Conservation (phyloP, 2,113 vertebrate genomes). For the Burhinus oedicnemus region DNA sequence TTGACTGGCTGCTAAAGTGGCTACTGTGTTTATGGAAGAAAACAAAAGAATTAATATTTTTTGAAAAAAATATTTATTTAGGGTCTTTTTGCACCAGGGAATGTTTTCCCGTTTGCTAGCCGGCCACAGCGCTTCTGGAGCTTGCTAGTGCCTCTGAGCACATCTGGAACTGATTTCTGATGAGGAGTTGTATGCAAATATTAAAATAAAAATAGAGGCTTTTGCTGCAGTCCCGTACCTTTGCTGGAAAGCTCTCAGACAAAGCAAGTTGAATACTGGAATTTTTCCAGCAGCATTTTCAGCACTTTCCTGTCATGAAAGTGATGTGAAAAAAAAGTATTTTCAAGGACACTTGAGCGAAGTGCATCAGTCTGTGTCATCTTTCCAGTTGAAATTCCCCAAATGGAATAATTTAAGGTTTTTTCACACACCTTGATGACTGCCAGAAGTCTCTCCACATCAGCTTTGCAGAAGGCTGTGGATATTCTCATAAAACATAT, state of each 20-base stretch:
- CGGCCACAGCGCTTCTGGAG: neutral
- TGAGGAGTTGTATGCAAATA: neutral
- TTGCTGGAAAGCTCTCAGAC: conserved; percentile 4
- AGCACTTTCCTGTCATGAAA: conserved; percentile 44
- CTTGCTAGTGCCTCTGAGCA: neutral
- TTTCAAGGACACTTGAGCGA: conserved; percentile 43
- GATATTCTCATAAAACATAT: neutral
- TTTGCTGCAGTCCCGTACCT: neutral
- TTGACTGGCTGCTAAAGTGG: neutral
- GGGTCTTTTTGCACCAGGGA: neutral
- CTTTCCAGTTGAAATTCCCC: conserved; percentile 18
- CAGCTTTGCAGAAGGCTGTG: neutral
- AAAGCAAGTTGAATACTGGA: neutral
- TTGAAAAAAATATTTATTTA: neutral
- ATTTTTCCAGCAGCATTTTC: conserved; percentile 24
- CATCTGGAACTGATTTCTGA: neutral
- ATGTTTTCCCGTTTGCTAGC: neutral
- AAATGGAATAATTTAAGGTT: neutral
- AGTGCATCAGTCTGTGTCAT: conserved; percentile 44
- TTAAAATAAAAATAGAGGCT: neutral
- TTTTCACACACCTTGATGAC: neutral
- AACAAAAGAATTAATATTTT: neutral
- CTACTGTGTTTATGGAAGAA: neutral
- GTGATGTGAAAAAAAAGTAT: neutral
- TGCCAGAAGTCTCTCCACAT: neutral